Percentiles rank a stretch among this genome's conserved stretches.
These are phyloP conservation scores for Lepidothrix coronata DNA, from an alignment of 2,113 vertebrate genomes.

Conservation along the genomic window DNA sequence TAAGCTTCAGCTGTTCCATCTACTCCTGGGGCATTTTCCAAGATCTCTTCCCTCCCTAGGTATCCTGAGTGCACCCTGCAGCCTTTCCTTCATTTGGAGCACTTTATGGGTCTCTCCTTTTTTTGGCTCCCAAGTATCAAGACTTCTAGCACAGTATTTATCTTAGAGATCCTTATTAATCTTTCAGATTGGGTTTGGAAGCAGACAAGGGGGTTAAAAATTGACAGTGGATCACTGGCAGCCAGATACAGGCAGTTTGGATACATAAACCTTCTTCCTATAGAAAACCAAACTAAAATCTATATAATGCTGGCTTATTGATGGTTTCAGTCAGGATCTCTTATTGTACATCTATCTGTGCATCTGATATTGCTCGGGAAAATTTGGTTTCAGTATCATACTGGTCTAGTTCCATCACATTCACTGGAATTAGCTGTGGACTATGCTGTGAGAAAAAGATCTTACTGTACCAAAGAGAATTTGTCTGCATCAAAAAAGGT, in stretches of 20 bases:
- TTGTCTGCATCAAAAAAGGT: background rate
- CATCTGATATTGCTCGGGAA: background rate
- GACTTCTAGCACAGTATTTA: background rate
- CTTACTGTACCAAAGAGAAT: background rate
- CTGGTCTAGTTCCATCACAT: background rate
- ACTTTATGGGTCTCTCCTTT: background rate
- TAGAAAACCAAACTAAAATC: background rate
- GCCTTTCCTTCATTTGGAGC: background rate
- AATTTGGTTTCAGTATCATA: background rate
- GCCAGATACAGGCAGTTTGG: background rate
- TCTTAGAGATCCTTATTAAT: background rate
- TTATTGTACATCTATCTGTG: background rate
- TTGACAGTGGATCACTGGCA: background rate
- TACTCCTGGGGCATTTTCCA: background rate
- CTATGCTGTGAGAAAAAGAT: background rate
- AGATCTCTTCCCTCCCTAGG: background rate
- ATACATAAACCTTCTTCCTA: background rate
- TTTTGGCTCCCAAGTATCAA: background rate
- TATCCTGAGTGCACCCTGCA: background rate
- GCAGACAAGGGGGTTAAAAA: background rate
- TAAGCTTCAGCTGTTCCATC: background rate
- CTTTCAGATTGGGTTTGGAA: background rate
- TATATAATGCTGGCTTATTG: background rate
- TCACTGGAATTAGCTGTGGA: background rate
- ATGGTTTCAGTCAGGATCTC: background rate